Evolutionary conservation across 1,140 invertebrate genomes (phyloP).

Genomic region (Cydia pomonella): DNA sequence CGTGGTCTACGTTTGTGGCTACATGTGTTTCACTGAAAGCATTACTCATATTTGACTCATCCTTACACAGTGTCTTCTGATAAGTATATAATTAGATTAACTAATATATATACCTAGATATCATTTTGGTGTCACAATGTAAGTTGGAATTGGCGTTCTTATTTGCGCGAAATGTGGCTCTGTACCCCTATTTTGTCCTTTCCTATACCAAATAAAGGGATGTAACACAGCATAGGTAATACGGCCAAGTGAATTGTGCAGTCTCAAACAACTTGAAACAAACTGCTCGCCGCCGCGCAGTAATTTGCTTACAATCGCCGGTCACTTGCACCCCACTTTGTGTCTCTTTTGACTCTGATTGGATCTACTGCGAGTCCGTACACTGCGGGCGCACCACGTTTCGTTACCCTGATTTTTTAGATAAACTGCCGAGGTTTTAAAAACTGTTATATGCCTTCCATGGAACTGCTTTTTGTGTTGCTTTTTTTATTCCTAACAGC

Average conservation of each 20-base stretch:
- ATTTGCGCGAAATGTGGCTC: too few relatives aligned
- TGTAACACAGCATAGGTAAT: not conserved
- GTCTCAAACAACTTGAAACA: not conserved
- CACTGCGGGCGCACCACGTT: constrained; percentile 20
- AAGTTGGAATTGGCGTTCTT: too few relatives aligned
- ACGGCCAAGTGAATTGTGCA: not conserved
- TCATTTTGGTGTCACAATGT: too few relatives aligned
- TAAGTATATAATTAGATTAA: too few relatives aligned
- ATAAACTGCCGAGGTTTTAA: constrained; percentile 20
- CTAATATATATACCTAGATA: too few relatives aligned
- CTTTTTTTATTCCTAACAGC: not conserved
- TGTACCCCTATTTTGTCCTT: too few relatives aligned
- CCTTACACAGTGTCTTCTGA: too few relatives aligned
- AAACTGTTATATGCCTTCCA: constrained; percentile 15
- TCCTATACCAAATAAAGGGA: not conserved
- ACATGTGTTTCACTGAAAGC: not conserved
- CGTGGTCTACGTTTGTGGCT: too few relatives aligned
- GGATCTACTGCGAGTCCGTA: constrained; percentile 34
- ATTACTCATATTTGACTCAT: too few relatives aligned
- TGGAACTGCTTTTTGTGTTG: not conserved
- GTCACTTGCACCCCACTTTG: constrained; percentile 34
- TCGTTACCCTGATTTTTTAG: constrained; percentile 31
- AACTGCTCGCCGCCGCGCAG: constrained; percentile 6
- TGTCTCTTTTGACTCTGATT: constrained; percentile 38
- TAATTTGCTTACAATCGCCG: constrained; percentile 34